Base-by-base conservation (phyloP, 2,797 vertebrate genomes). In the Poliocrania exsul region DNA sequence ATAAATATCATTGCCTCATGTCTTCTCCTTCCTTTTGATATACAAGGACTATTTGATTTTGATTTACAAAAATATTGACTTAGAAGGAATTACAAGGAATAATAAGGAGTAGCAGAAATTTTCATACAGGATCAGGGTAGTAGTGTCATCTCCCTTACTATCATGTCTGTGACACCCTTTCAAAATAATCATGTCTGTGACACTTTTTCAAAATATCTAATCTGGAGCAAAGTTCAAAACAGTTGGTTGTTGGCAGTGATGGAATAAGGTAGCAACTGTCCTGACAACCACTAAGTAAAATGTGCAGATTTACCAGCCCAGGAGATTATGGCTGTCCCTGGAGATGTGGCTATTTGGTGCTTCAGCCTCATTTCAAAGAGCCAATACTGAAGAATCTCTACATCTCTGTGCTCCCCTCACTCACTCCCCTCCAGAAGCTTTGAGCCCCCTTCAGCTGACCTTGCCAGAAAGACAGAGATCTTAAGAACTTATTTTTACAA, bases 401-500 rank as follows among this genome's bases (percentile, higher is more conserved):
- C 1, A 1, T n/a, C n/a, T 58, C 10, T 40, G 37, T 23, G 29
- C 26, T 42, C 16, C 19, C 31, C 31, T 67, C 28, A 10, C 4
- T 9, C 51, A 33, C 13, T 23, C 15, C 25, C 26, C 60, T 62
- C 16, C 29, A 77, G 66, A 56, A 70, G 37, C 44, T 66, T 29
- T 20, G n/a, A 81, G 31, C 15, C 20, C 44, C 2, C n/a, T 62
- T 70, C 69, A 89, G 51, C 10, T 26, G 29, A 67, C 53, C 47
- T 57, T 58, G 17, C n/a, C 33, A 81, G 44, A 64, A 78, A 54
- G 14, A 50, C 37, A 28, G n/a, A 67, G 23, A 67, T 19, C 51
- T 77, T 0, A 0, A 78, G 75, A 81, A 67, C 56, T 38, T 62
- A 2, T 4, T 64, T 44, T n/a, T 33, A 13, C 18, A 62, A 37